Conservation (phyloP, 2,888 invertebrate genomes). For the Saturnia pavonia region DNA sequence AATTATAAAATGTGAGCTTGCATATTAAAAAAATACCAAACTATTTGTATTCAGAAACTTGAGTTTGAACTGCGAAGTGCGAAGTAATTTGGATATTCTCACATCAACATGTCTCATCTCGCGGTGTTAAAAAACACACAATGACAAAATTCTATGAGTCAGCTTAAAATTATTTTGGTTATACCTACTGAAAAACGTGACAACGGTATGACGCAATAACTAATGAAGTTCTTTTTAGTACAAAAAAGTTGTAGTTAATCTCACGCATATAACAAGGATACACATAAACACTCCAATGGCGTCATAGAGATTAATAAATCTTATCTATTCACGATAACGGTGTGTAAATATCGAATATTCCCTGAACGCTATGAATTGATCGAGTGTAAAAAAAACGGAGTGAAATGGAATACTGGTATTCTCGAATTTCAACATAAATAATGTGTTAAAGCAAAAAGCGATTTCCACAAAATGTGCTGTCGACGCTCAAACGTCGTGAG, state of each 20-base stretch:
- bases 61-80: background rate
- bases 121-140: background rate
- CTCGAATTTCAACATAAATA: constrained; percentile 32
- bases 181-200: constrained; percentile 8
- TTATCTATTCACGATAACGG: constrained; percentile 60
- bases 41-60: background rate
- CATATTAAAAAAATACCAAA: no score
- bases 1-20: no score
- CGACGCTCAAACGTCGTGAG: constrained; percentile 11
- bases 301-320: constrained; percentile 59
- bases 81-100: background rate
- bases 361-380: constrained; percentile 29
- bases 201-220: constrained; percentile 7
- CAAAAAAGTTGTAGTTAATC: constrained; percentile 13
- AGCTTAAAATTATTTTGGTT: constrained; percentile 9
- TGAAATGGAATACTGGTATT: constrained; percentile 31
- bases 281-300: constrained; percentile 40
- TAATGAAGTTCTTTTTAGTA: background rate
- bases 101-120: background rate
- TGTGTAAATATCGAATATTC: constrained; percentile 37
- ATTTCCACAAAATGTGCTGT: constrained; percentile 32
- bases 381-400: constrained; percentile 27
- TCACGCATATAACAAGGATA: constrained; percentile 34
- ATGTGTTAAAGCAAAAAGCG: constrained; percentile 32
- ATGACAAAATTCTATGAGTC: constrained; percentile 3